Evolutionary conservation across 2,888 invertebrate species (phyloP).

Genomic region (Eristalis intricaria): DNA sequence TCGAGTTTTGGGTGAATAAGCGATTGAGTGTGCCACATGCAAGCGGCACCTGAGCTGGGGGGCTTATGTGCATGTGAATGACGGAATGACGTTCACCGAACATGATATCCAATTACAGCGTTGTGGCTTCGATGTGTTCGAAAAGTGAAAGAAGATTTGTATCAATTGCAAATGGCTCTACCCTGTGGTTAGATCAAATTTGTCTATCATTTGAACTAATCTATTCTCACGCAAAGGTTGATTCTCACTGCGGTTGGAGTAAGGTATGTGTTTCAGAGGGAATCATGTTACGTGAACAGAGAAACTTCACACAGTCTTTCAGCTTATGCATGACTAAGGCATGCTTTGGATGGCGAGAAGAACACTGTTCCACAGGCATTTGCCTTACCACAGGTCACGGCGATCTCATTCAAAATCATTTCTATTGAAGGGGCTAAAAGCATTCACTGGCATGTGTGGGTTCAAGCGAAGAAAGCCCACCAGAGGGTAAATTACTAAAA

Average conservation of each 20-base stretch:
- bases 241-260: background rate
- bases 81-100: background rate
- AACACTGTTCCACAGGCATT: too few relatives aligned
- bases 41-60: background rate
- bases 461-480: too few relatives aligned
- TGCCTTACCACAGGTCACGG: too few relatives aligned
- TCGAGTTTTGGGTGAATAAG: constrained; percentile 13
- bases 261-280: too few relatives aligned
- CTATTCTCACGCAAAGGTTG: background rate
- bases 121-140: background rate
- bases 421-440: too few relatives aligned
- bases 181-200: background rate
- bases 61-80: background rate
- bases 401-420: too few relatives aligned
- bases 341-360: too few relatives aligned
- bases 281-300: too few relatives aligned
- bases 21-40: background rate
- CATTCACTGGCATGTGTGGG: too few relatives aligned
- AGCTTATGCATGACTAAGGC: too few relatives aligned
- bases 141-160: background rate
- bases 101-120: background rate
- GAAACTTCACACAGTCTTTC: too few relatives aligned
- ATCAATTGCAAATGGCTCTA: background rate
- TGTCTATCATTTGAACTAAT: background rate
- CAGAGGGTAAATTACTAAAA: too few relatives aligned